Conservation (phyloP, 2,888 invertebrate species). For the Ectobius pallidus region DNA sequence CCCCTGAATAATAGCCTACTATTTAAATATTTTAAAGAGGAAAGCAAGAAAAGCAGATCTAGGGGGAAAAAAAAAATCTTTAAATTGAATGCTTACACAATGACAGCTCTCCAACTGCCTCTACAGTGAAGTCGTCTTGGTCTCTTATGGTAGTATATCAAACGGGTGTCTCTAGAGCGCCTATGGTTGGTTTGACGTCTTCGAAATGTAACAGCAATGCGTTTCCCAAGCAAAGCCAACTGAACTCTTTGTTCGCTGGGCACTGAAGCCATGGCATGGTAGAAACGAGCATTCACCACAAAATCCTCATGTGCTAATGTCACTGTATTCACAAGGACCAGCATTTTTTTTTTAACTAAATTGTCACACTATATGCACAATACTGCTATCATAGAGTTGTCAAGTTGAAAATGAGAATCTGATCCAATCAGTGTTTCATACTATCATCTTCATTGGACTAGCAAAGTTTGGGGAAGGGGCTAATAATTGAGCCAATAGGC, state of each 20-base stretch:
- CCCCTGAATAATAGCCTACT: no score
- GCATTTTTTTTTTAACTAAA: slow-evolving; percentile 41
- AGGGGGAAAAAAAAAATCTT: neutral
- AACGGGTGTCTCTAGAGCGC: slow-evolving; percentile 44
- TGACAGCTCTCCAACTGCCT: slow-evolving; percentile 11
- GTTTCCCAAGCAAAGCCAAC: slow-evolving; percentile 44
- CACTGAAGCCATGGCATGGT: slow-evolving; percentile 53
- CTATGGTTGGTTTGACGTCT: slow-evolving; percentile 41
- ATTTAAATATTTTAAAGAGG: no score
- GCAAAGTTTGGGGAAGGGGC: no score
- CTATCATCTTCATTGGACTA: no score
- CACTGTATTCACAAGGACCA: slow-evolving; percentile 56
- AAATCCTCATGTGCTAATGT: slow-evolving; percentile 55
- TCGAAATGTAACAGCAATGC: slow-evolving; percentile 43
- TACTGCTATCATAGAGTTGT: neutral
- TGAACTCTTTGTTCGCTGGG: slow-evolving; percentile 35
- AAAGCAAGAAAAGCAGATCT: neutral
- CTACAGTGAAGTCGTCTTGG: neutral
- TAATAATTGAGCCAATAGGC: no score
- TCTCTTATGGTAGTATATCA: slow-evolving; percentile 3
- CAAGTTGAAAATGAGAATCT: slow-evolving; percentile 17
- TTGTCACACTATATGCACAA: neutral
- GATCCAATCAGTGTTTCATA: neutral
- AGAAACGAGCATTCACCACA: slow-evolving; percentile 56
- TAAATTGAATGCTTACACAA: slow-evolving; percentile 1